Conservation (phyloP, 2,888 invertebrate species). For the Cecidostiba fungosa region DNA sequence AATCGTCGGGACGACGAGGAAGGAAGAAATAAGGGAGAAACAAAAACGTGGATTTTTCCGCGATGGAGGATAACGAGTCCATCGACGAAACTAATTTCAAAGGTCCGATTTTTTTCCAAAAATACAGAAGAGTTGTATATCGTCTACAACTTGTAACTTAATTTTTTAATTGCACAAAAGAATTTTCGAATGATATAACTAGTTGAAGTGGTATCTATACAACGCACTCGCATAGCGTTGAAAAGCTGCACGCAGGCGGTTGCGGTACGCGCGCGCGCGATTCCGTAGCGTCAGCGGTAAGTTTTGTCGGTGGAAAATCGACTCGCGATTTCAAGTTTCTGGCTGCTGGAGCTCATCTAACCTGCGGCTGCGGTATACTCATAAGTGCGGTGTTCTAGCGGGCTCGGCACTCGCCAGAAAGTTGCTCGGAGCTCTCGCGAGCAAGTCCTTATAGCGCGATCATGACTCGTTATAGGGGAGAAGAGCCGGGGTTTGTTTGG, state of each 20-base stretch:
- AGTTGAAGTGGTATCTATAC: no score
- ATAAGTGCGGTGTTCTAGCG: background rate
- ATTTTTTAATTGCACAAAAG: no score
- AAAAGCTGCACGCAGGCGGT: background rate
- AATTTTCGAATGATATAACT: no score
- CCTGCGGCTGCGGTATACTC: background rate
- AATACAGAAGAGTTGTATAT: no score
- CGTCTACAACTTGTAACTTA: no score
- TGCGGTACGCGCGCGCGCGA: background rate
- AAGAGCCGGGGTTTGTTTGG: conserved; percentile 50
- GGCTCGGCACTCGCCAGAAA: conserved; percentile 6
- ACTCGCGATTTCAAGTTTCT: conserved; percentile 55
- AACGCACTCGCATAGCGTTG: no score
- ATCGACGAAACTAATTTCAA: background rate
- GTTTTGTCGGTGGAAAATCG: conserved; percentile 56
- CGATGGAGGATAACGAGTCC: background rate
- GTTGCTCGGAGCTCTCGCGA: conserved; percentile 11
- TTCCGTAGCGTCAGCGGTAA: conserved; percentile 57
- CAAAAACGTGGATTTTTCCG: background rate
- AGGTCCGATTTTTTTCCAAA: background rate
- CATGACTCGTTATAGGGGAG: conserved; percentile 52
- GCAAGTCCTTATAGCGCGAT: conserved; percentile 52
- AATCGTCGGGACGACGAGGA: background rate
- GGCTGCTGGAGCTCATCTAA: conserved; percentile 3
- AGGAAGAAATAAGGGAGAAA: background rate